phyloP scores from a whole-genome alignment of 2,113 vertebrate species.

The Calidris pugnax region DNA sequence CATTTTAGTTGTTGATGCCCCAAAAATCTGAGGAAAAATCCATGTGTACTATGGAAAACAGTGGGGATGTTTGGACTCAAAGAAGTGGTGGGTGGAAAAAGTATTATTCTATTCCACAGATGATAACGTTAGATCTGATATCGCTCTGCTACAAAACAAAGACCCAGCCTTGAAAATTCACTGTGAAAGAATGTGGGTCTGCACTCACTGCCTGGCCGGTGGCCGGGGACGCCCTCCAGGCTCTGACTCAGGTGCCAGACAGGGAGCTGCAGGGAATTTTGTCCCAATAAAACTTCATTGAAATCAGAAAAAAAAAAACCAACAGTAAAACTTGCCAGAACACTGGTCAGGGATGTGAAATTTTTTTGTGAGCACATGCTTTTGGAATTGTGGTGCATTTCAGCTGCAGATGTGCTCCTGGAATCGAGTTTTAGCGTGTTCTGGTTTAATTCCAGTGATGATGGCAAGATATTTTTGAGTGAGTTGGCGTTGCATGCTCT shows the following conservation, averaged over 20 bases:
- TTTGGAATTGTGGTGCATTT: not conserved
- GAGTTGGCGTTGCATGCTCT: not conserved
- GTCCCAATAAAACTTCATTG: not conserved
- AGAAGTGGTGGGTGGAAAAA: not conserved
- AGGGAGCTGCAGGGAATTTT: not conserved
- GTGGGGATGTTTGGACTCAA: not conserved
- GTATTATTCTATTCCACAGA: not conserved
- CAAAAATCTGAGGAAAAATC: not conserved
- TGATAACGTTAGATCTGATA: not conserved
- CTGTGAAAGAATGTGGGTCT: not conserved
- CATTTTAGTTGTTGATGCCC: not conserved
- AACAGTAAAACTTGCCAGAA: not conserved
- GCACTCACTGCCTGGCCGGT: not conserved
- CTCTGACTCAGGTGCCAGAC: not conserved
- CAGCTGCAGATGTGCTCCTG: conserved; percentile 1
- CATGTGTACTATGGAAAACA: not conserved
- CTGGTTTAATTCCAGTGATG: not conserved
- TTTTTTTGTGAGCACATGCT: not conserved
- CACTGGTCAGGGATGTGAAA: not conserved
- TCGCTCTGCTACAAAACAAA: not conserved
- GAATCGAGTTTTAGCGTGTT: not conserved
- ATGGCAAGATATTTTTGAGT: not conserved
- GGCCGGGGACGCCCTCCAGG: not conserved
- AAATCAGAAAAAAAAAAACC: not conserved
- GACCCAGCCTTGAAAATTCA: not conserved